These are phyloP conservation scores for Natator depressus DNA, from an alignment of 2,113 vertebrate genomes.

Conservation along the genomic window DNA sequence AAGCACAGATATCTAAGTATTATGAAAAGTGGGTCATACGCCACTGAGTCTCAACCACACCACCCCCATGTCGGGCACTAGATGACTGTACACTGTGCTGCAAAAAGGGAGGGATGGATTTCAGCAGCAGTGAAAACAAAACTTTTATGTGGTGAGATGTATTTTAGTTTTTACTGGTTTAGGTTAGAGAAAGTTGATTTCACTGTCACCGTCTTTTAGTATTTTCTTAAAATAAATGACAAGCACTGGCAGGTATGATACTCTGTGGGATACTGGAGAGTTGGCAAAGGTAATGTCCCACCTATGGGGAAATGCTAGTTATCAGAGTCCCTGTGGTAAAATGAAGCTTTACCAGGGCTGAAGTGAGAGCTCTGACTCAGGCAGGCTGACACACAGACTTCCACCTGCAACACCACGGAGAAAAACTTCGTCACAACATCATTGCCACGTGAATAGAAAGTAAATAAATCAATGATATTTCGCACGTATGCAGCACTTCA, in stretches of 20 bases:
- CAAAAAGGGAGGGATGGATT: constrained; percentile 71
- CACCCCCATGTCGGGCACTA: constrained; percentile 75
- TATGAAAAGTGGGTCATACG: constrained; percentile 82
- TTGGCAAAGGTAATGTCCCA: neutral
- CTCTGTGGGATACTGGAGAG: constrained; percentile 14
- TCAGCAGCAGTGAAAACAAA: constrained; percentile 82
- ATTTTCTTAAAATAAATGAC: constrained; percentile 31
- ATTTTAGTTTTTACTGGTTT: constrained; percentile 82
- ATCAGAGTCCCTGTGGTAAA: neutral
- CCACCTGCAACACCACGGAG: constrained; percentile 35
- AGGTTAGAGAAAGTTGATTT: constrained; percentile 82
- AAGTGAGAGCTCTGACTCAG: constrained; percentile 55
- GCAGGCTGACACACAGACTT: constrained; percentile 39
- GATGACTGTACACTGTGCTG: constrained; percentile 80
- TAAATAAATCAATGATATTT: constrained; percentile 9
- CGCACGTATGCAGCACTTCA: fast-evolving
- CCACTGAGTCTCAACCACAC: constrained; percentile 81
- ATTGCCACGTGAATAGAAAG: neutral
- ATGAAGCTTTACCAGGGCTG: neutral
- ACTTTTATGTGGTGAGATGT: constrained; percentile 81
- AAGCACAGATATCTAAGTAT: constrained; percentile 66
- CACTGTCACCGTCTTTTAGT: constrained; percentile 19
- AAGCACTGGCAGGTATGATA: neutral
- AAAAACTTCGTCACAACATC: constrained; percentile 2
- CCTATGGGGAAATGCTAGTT: neutral